Evolutionary conservation across 2,113 vertebrate species (phyloP).

Genomic region (Telmatochromis sp.): DNA sequence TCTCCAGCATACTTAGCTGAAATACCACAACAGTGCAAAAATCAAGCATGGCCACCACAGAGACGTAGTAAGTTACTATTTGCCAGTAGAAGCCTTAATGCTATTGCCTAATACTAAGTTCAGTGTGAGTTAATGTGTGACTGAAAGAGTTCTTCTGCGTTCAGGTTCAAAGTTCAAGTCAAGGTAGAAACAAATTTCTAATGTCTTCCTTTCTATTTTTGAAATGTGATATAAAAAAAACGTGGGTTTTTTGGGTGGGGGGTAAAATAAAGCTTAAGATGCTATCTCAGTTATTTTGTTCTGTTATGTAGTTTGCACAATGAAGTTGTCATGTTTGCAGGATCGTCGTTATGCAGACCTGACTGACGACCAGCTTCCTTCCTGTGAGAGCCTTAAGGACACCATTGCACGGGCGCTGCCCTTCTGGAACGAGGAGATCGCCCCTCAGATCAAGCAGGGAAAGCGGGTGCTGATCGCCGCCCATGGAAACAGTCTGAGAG

Average conservation of each 20-base stretch:
- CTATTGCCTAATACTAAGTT: slow-evolving; percentile 1
- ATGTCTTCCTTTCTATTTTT: not conserved
- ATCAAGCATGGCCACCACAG: not conserved
- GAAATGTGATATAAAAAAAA: not conserved
- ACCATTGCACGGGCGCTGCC: slow-evolving; percentile 87
- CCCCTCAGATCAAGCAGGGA: slow-evolving; percentile 82
- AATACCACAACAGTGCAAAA: not conserved
- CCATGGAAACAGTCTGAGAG: slow-evolving; percentile 87
- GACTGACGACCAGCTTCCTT: slow-evolving; percentile 75
- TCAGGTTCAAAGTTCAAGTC: slow-evolving; percentile 47
- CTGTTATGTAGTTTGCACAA: not conserved
- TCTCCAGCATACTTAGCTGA: not conserved
- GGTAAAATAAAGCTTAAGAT: not conserved
- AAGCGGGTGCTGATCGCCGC: slow-evolving; percentile 87
- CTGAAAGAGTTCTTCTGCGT: not conserved
- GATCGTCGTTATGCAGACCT: slow-evolving; percentile 81
- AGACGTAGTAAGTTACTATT: not conserved
- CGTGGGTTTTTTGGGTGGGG: fast-evolving
- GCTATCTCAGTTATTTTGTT: not conserved
- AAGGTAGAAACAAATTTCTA: not conserved
- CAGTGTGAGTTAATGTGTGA: slow-evolving; percentile 53
- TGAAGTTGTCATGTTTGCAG: slow-evolving; percentile 27
- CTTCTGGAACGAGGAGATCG: slow-evolving; percentile 86
- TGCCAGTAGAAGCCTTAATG: not conserved
- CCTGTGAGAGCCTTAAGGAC: slow-evolving; percentile 88